Evolutionary conservation across 2,797 vertebrate species (phyloP).

Genomic region (Jordanella pulchra): DNA sequence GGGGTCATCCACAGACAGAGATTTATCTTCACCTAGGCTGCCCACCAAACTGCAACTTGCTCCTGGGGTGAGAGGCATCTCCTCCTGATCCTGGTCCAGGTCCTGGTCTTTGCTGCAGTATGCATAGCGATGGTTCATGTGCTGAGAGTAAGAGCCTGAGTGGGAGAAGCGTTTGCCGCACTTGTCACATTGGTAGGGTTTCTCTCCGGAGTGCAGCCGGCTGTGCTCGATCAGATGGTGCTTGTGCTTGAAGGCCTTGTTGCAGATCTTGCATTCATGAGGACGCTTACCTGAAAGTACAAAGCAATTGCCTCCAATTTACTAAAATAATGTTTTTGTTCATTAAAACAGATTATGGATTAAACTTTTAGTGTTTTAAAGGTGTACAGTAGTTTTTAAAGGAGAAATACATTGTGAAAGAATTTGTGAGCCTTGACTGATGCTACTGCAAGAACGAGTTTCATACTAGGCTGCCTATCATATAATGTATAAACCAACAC

Average conservation of each 20-base stretch:
- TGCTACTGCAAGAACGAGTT: no score
- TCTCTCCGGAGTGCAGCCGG: constrained; percentile 86
- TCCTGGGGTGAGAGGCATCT: constrained; percentile 62
- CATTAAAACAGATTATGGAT: background rate
- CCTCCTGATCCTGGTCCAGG: constrained; percentile 74
- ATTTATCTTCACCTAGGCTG: constrained; percentile 49
- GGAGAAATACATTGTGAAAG: background rate
- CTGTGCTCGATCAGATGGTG: constrained; percentile 87
- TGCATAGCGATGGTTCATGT: constrained; percentile 88
- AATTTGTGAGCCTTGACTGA: no score
- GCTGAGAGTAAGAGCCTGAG: constrained; percentile 88
- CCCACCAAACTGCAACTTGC: constrained; percentile 18
- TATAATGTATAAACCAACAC: background rate
- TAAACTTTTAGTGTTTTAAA: background rate
- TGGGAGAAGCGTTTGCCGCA: constrained; percentile 88
- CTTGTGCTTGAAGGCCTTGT: constrained; percentile 88
- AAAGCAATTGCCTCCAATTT: background rate
- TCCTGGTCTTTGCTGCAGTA: constrained; percentile 84
- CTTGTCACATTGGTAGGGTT: constrained; percentile 86
- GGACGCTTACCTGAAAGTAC: constrained; percentile 80
- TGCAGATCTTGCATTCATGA: constrained; percentile 84
- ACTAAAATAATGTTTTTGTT: background rate
- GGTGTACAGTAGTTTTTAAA: background rate
- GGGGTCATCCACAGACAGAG: constrained; percentile 65
- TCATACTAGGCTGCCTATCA: background rate